phyloP scores from a whole-genome alignment of 2,797 vertebrate genomes.

The Notolabrus celidotus region DNA sequence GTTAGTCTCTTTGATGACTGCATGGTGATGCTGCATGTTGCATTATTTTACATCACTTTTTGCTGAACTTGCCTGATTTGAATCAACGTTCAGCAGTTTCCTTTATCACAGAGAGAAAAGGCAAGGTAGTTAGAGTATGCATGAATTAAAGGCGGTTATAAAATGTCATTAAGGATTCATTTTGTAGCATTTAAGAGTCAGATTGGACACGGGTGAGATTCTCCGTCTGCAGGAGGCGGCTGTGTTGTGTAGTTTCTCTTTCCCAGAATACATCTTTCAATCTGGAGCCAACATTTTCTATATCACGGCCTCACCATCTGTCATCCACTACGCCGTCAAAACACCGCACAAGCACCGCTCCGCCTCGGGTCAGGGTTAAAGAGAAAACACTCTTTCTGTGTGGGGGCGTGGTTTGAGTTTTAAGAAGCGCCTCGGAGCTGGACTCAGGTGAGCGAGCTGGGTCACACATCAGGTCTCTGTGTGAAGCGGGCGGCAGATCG shows the following conservation, averaged over 20 bases:
- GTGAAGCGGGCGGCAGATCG: too few relatives aligned
- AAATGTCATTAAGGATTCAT: conserved; percentile 1
- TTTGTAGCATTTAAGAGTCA: neutral
- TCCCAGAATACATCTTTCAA: conserved; percentile 28
- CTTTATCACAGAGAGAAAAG: neutral
- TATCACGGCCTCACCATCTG: conserved; percentile 26
- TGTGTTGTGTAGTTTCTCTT: neutral
- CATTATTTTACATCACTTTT: conserved; percentile 4
- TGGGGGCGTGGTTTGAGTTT: conserved; percentile 7
- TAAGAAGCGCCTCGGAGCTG: neutral
- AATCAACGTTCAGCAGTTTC: neutral
- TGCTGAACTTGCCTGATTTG: conserved; percentile 18
- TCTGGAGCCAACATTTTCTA: conserved; percentile 22
- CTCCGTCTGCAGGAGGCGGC: conserved; percentile 1
- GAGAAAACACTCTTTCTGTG: conserved; percentile 9
- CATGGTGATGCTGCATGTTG: neutral
- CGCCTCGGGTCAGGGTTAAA: neutral
- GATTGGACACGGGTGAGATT: conserved; percentile 1
- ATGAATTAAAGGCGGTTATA: neutral
- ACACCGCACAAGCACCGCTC: neutral
- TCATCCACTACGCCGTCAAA: conserved; percentile 5
- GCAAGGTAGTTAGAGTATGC: neutral
- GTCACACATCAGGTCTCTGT: too few relatives aligned
- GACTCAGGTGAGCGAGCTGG: neutral
- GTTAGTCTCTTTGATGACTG: neutral